These are phyloP conservation scores for Oligia fasciuncula DNA, from an alignment of 2,888 invertebrate species.

Conservation along the genomic window DNA sequence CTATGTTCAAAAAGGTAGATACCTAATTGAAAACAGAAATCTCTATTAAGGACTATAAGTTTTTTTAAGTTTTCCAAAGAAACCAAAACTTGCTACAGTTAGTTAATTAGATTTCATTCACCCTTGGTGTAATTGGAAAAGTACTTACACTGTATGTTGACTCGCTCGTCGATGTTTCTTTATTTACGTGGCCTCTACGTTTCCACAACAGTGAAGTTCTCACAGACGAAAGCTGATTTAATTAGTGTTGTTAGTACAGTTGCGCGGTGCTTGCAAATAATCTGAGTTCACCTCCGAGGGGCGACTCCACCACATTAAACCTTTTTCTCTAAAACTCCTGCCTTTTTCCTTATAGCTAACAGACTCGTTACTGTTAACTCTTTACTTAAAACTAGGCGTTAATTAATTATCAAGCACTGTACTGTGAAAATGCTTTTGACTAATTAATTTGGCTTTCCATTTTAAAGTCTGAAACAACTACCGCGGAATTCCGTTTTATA, in stretches of 20 bases:
- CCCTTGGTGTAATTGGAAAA: slow-evolving; percentile 41
- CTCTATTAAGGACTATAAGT: too few relatives aligned
- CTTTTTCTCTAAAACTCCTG: slow-evolving; percentile 50
- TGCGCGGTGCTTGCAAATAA: slow-evolving; percentile 71
- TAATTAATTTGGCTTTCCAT: slow-evolving; percentile 36
- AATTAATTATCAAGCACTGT: slow-evolving; percentile 53
- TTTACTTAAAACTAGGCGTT: slow-evolving; percentile 58
- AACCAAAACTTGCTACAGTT: slow-evolving; percentile 1
- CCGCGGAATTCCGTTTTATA: slow-evolving; percentile 8
- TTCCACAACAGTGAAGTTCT: slow-evolving; percentile 65
- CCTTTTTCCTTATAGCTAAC: slow-evolving; percentile 60
- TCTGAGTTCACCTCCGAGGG: slow-evolving; percentile 62
- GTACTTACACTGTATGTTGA: slow-evolving; percentile 42
- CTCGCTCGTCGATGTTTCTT: slow-evolving; percentile 48
- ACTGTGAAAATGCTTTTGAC: slow-evolving; percentile 25
- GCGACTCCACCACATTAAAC: slow-evolving; percentile 33
- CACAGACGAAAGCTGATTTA: slow-evolving; percentile 72
- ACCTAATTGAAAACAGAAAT: background rate
- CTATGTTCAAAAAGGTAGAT: background rate
- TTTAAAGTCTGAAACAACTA: slow-evolving; percentile 36
- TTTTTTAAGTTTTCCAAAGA: background rate
- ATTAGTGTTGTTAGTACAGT: slow-evolving; percentile 75
- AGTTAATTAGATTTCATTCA: slow-evolving; percentile 37
- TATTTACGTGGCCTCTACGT: slow-evolving; percentile 48
- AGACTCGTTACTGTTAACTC: slow-evolving; percentile 59